Evolutionary conservation across 2,797 vertebrate genomes (phyloP).

Genomic region (Falco cherrug): DNA sequence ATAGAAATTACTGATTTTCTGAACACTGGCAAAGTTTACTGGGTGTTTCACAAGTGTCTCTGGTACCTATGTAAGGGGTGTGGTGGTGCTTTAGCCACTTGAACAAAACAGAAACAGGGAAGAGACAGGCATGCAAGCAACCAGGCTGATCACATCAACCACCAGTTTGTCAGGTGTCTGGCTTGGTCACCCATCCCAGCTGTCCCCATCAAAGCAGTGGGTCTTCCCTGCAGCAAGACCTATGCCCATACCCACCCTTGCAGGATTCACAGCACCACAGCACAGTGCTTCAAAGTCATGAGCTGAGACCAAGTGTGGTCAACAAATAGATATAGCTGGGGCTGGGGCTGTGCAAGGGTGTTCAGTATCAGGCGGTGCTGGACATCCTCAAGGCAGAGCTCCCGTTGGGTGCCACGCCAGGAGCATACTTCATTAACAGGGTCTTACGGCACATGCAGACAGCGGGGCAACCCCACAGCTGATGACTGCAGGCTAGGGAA

Average conservation of each 20-base stretch:
- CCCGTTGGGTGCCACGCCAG: neutral
- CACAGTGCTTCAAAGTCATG: neutral
- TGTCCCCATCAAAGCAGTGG: neutral
- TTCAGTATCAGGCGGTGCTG: neutral
- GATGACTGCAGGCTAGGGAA: neutral
- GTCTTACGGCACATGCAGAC: neutral
- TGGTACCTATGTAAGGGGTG: neutral
- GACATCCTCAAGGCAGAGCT: neutral
- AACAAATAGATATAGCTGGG: neutral
- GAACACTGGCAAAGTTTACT: neutral
- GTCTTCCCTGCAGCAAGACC: neutral
- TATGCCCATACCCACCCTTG: neutral
- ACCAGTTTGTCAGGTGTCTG: neutral
- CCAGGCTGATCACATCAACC: neutral
- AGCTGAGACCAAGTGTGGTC: neutral
- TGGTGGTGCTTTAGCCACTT: neutral
- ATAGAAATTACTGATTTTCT: neutral
- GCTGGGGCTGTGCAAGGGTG: neutral
- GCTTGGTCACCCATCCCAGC: neutral
- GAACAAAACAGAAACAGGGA: neutral
- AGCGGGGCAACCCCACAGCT: neutral
- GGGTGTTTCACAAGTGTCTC: neutral
- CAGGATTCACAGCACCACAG: neutral
- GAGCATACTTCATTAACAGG: accelerated
- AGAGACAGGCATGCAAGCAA: neutral